These are phyloP conservation scores for Eufriesea mexicana DNA, from an alignment of 1,140 invertebrate species.

Conservation along the genomic window DNA sequence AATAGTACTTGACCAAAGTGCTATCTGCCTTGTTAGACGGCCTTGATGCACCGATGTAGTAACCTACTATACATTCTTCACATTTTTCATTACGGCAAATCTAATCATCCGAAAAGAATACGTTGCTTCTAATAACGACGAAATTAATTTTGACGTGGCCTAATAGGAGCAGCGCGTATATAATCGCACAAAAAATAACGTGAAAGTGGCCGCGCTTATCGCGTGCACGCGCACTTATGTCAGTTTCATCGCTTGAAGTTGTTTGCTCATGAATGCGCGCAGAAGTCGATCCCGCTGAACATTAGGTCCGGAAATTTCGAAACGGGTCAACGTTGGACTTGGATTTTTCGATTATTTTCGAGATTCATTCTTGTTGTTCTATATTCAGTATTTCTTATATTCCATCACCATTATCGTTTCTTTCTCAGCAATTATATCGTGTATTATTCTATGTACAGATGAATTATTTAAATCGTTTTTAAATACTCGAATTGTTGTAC, in stretches of 20 bases:
- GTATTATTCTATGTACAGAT: too few species aligned
- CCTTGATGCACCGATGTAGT: conserved; percentile 11
- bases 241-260: conserved; percentile 28
- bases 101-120: background rate
- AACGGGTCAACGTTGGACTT: background rate
- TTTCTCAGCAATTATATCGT: too few species aligned
- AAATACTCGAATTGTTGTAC: too few species aligned
- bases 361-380: background rate
- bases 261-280: background rate
- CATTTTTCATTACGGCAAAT: conserved; percentile 19
- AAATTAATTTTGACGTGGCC: conserved; percentile 42
- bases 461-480: too few species aligned
- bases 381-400: too few species aligned
- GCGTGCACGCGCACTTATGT: conserved; percentile 12
- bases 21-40: conserved; percentile 35
- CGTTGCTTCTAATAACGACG: background rate
- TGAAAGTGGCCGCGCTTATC: conserved; percentile 45
- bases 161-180: conserved; percentile 24
- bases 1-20: conserved; percentile 31
- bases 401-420: too few species aligned
- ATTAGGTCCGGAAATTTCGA: conserved; percentile 4
- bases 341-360: background rate
- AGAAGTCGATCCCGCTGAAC: background rate
- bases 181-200: conserved; percentile 43
- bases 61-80: conserved; percentile 35